These are phyloP conservation scores for Aelia acuminata DNA, from an alignment of 2,888 invertebrate genomes.

Conservation along the genomic window DNA sequence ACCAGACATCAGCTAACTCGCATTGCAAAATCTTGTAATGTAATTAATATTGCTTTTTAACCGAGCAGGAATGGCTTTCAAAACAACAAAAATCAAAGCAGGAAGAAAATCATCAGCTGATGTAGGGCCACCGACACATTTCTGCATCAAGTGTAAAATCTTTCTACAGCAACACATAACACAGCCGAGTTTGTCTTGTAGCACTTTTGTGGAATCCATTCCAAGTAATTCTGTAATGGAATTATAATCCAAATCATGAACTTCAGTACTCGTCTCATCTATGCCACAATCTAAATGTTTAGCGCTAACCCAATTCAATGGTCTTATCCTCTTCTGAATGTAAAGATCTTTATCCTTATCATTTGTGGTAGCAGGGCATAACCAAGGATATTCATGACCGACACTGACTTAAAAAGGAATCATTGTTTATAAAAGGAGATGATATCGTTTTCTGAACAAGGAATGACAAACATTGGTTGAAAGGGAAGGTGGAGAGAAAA, in stretches of 20 bases:
- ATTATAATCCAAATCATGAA: conserved; percentile 91
- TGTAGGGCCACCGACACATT: conserved; percentile 82
- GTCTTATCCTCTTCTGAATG: conserved; percentile 92
- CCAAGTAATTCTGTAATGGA: conserved; percentile 93
- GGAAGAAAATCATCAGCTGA: conserved; percentile 99
- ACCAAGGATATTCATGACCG: too few relatives aligned
- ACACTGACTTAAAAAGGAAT: too few relatives aligned
- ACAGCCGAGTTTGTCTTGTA: conserved; percentile 93
- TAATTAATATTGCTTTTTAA: conserved; percentile 98
- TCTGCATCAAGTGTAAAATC: conserved; percentile 87
- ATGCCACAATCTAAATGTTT: conserved; percentile 94
- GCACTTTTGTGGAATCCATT: conserved; percentile 94
- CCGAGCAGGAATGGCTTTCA: conserved; percentile 97
- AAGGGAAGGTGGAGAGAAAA: too few relatives aligned
- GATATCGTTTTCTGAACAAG: too few relatives aligned
- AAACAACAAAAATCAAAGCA: conserved; percentile 94
- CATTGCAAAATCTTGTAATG: conserved; percentile 96
- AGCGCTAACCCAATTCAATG: conserved; percentile 96
- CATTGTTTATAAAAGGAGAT: too few relatives aligned
- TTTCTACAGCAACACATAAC: conserved; percentile 92
- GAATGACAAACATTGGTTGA: too few relatives aligned
- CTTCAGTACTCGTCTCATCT: conserved; percentile 85
- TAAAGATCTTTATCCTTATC: conserved; percentile 95
- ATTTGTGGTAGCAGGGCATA: conserved; percentile 89
- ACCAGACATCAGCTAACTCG: conserved; percentile 94